phyloP scores from a whole-genome alignment of 1,140 invertebrate species.

The Cherax destructor region DNA sequence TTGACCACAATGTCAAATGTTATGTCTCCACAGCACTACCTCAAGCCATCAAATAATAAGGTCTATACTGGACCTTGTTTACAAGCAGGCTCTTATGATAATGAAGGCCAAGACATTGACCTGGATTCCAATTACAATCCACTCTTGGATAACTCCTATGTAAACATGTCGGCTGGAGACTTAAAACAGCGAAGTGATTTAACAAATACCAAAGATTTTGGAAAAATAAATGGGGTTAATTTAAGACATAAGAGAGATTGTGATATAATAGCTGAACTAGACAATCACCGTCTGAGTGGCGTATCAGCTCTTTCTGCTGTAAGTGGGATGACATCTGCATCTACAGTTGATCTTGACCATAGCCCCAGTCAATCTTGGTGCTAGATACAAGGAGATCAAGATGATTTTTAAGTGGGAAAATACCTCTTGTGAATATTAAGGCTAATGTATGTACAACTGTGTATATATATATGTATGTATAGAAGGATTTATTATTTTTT shows the following conservation, averaged over 20 bases:
- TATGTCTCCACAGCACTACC: conserved; percentile 53
- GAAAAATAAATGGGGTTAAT: conserved; percentile 42
- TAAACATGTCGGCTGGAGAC: conserved; percentile 45
- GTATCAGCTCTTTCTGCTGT: conserved; percentile 56
- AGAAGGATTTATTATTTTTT: not conserved
- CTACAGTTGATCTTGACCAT: conserved; percentile 57
- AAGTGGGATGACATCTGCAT: conserved; percentile 60
- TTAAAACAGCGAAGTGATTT: not conserved
- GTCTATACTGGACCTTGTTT: not conserved
- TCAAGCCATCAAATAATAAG: conserved; percentile 55
- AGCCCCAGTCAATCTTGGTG: conserved; percentile 66
- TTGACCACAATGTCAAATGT: not conserved
- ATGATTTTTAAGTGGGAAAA: not conserved
- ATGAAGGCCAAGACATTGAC: not conserved
- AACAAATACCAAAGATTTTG: not conserved
- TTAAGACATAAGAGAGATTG: conserved; percentile 35
- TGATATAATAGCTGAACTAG: conserved; percentile 25
- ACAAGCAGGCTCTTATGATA: not conserved
- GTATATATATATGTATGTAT: too few relatives aligned
- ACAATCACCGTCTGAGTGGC: conserved; percentile 49
- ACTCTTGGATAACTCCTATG: conserved; percentile 25
- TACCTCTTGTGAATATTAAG: not conserved
- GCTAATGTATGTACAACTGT: not conserved
- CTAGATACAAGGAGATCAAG: conserved; percentile 72
- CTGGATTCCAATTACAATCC: not conserved